Conservation (phyloP, 2,113 vertebrate species). For the Anoplopoma fimbria region DNA sequence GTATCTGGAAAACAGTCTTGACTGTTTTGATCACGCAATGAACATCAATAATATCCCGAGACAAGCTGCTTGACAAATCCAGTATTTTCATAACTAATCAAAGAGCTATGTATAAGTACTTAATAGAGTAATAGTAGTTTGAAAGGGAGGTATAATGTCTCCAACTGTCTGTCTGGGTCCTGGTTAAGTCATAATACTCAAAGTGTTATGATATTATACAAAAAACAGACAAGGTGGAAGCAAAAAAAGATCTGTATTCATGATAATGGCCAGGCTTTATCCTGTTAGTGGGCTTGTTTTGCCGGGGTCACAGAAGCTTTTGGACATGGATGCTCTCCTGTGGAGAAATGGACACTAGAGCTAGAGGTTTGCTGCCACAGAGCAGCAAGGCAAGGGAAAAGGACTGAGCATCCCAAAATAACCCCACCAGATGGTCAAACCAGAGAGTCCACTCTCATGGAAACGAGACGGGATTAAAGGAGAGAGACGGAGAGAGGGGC, state of each 20-base stretch:
- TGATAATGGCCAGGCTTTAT: neutral
- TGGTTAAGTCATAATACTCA: neutral
- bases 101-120: conserved; percentile 1
- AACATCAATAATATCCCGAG: neutral
- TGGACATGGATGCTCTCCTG: neutral
- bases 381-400: conserved; percentile 8
- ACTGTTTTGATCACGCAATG: neutral
- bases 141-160: neutral
- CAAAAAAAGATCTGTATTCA: conserved; percentile 6
- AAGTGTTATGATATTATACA: neutral
- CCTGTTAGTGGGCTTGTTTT: neutral
- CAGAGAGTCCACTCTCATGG: neutral
- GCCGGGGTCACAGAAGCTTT: neutral
- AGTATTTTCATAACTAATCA: neutral
- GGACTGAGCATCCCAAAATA: conserved; percentile 9
- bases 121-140: neutral
- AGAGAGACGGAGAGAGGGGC: conserved; percentile 7
- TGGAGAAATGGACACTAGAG: neutral
- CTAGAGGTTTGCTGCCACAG: conserved; percentile 18
- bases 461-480: conserved; percentile 25
- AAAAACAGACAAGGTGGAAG: neutral
- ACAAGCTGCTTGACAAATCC: conserved; percentile 10
- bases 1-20: neutral
- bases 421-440: conserved; percentile 48
- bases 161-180: neutral